Evolutionary conservation across 2,797 vertebrate species (phyloP).

Genomic region (Darevskia nairensis): DNA sequence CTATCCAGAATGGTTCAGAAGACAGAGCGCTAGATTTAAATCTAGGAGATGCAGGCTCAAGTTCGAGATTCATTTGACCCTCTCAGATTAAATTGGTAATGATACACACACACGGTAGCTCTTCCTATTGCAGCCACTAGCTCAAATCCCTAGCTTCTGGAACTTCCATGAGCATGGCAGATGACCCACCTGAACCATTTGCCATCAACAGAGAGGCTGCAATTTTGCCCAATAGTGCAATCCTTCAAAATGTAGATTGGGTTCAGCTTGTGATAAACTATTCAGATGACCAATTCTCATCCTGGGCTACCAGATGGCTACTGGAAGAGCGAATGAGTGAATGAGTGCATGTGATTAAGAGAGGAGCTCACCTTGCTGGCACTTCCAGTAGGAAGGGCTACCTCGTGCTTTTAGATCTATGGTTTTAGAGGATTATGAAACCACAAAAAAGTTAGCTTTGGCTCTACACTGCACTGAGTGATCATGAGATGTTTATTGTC

Average conservation of each 20-base stretch:
- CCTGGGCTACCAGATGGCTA: neutral
- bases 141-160: neutral
- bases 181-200: neutral
- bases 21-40: neutral
- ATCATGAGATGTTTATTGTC: constrained; percentile 44
- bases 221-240: neutral
- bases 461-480: constrained; percentile 53
- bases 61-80: neutral
- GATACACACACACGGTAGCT: neutral
- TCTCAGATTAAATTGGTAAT: neutral
- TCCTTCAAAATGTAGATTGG: neutral
- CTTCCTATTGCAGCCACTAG: neutral
- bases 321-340: neutral
- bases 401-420: neutral
- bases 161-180: neutral
- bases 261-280: neutral
- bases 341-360: neutral
- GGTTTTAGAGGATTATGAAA: neutral
- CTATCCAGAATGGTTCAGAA: neutral
- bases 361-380: neutral
- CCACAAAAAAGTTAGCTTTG: constrained; percentile 20
- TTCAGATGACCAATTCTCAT: neutral
- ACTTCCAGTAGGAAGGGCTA: neutral
- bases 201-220: neutral
- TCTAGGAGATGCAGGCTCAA: neutral